phyloP scores from a whole-genome alignment of 1,140 invertebrate species.

The Rhizoglyphus robini region DNA sequence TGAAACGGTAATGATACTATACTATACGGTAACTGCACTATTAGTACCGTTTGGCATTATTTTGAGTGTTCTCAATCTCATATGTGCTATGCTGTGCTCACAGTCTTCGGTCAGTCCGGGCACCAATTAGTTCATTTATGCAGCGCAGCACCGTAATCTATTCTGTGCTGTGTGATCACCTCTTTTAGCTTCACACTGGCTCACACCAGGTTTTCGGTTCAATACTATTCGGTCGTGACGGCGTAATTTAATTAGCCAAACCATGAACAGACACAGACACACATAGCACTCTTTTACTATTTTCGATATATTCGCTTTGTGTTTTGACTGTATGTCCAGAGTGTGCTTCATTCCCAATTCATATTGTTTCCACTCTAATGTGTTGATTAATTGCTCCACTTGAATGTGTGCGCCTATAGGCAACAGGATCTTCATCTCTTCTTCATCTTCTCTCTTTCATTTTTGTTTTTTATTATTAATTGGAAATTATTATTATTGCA shows the following conservation, averaged over 20 bases:
- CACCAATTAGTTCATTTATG: constrained; percentile 5
- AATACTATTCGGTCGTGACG: neutral
- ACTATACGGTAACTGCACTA: too few relatives aligned
- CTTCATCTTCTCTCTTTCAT: neutral
- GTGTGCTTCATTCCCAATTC: neutral
- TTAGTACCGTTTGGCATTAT: too few relatives aligned
- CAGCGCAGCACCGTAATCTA: neutral
- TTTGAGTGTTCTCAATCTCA: too few relatives aligned
- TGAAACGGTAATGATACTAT: neutral
- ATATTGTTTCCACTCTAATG: neutral
- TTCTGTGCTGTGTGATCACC: neutral
- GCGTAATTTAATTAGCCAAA: constrained; percentile 10
- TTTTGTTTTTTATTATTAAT: too few relatives aligned
- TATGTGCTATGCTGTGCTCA: neutral
- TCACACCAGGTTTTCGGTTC: neutral
- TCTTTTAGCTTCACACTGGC: neutral
- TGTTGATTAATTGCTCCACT: constrained; percentile 9
- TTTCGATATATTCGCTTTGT: neutral
- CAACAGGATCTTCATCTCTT: neutral
- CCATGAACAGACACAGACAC: neutral
- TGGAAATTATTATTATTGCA: too few relatives aligned
- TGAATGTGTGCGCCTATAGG: neutral
- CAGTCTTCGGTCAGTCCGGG: neutral
- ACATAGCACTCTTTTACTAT: neutral
- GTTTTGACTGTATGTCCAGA: neutral